Base-by-base conservation (phyloP, 2,113 vertebrate genomes). In the Pangasianodon hypophthalmus region DNA sequence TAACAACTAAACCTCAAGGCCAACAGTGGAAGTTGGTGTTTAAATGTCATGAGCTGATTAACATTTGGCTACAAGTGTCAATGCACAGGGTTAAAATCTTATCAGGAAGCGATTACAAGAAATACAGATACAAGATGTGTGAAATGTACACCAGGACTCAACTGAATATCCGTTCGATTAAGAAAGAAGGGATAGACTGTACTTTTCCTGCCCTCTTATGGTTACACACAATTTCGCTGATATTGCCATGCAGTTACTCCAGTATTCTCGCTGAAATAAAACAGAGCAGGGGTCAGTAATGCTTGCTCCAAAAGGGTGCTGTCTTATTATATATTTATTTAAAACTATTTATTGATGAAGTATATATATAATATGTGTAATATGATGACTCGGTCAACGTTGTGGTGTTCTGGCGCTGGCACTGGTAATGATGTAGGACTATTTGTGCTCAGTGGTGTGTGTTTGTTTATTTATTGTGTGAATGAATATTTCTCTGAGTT, bases 271-370 rank as follows among this genome's bases (percentile, higher is more conserved):
- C 90, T 87, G 87, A 75, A 67, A 62, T 84, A 60, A 75, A 81
- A 69, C 48, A 50, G 54, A 85, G 87, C 90, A 88, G 64, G 19
- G 32, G 73, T 90, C 87, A 44, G 64, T 37, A 85, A 89, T n/a
- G 50, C 81, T 87, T 88, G 85, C 73, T 83, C 79, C 52, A 54
- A 86, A 87, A 88, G 69, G 87, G 91, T 88, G 88, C 88, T 90
- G 81, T 88, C 64, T 90, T 88, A 73, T 48, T 56, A 64, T 50
- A 67, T 84, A 32, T 88, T 85, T 50, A 80, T 77, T 58, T 41
- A 41, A 60, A 56, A 37, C 32, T 69, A 64, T 85, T 79, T 84
- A 85, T 84, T 87, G 83, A 37, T 56, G 46, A 77, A 37, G 0
- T 73, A 41, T 73, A 26, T 77, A 2, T 26, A 77, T 16, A 46